phyloP scores from a whole-genome alignment of 2,888 invertebrate species.

The Ferrisia virgata region DNA sequence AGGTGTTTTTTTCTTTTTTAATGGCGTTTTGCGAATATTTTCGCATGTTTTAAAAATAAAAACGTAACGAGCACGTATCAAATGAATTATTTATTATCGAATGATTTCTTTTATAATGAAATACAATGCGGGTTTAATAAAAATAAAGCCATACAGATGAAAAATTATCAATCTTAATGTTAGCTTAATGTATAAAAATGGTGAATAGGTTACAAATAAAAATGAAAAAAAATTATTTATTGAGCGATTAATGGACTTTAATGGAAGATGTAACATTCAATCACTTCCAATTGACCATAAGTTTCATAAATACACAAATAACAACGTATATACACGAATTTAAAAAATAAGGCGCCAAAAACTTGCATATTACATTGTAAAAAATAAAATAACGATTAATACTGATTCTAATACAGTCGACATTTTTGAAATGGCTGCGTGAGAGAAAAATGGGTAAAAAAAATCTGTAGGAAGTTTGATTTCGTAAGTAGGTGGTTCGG shows the following conservation, averaged over 20 bases:
- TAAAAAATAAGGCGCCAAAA: too few relatives aligned
- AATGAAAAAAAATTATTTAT: neutral
- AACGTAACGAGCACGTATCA: too few relatives aligned
- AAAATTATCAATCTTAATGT: neutral
- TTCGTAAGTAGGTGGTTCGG: constrained; percentile 64
- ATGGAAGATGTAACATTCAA: neutral
- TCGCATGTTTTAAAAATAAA: too few relatives aligned
- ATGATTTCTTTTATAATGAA: neutral
- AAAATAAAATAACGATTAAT: neutral
- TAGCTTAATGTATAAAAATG: neutral
- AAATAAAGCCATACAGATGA: neutral
- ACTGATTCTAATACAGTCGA: neutral
- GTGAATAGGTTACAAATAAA: neutral
- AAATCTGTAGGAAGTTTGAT: constrained; percentile 69
- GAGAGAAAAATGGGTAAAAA: constrained; percentile 64
- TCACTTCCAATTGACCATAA: neutral
- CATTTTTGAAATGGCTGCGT: neutral
- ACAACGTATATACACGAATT: neutral
- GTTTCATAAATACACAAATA: neutral
- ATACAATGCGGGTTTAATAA: neutral
- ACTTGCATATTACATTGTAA: neutral
- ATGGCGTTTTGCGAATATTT: too few relatives aligned
- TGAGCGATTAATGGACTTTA: neutral
- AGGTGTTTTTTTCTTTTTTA: neutral
- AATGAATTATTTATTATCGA: neutral